A percentile compares a stretch with the other conserved stretches of the same genome.
These are phyloP conservation scores for Drosophila arizonae DNA, from an alignment of 1,140 invertebrate species.

Conservation along the genomic window DNA sequence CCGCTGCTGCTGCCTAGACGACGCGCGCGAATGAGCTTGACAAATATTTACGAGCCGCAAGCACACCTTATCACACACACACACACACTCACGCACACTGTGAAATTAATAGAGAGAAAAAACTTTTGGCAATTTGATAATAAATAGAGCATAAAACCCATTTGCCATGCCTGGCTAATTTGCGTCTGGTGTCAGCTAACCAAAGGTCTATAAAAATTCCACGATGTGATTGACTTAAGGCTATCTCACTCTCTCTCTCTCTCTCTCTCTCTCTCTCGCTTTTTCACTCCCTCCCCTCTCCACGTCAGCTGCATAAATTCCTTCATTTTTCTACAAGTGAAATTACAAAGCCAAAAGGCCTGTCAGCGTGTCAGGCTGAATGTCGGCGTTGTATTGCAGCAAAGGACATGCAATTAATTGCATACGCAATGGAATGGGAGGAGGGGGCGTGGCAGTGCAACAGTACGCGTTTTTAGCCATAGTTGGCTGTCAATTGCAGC, in stretches of 20 bases:
- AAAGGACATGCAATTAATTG: conserved; percentile 62
- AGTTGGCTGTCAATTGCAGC: conserved; percentile 49
- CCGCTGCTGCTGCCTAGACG: neutral
- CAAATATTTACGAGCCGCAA: conserved; percentile 58
- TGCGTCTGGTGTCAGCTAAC: neutral
- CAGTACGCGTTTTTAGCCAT: neutral
- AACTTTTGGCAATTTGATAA: conserved; percentile 52
- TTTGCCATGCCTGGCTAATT: conserved; percentile 41
- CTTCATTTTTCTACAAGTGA: conserved; percentile 44
- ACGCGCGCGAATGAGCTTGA: conserved; percentile 42
- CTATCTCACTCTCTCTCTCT: conserved; percentile 3
- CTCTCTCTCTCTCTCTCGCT: conserved; percentile 12
- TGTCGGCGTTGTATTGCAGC: conserved; percentile 13
- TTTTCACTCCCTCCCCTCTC: neutral
- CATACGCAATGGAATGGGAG: conserved; percentile 20
- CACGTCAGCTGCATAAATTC: conserved; percentile 17
- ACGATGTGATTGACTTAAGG: no score
- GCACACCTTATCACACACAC: conserved; percentile 40
- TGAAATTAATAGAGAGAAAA: conserved; percentile 35
- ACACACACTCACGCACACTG: conserved; percentile 13
- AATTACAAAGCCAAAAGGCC: conserved; percentile 39
- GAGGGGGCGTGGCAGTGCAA: no score
- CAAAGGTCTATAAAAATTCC: no score
- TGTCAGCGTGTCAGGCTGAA: conserved; percentile 50
- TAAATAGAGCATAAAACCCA: conserved; percentile 47